These are phyloP conservation scores for Gadopsis bispinosus DNA, from an alignment of 2,797 vertebrate genomes.

Conservation along the genomic window DNA sequence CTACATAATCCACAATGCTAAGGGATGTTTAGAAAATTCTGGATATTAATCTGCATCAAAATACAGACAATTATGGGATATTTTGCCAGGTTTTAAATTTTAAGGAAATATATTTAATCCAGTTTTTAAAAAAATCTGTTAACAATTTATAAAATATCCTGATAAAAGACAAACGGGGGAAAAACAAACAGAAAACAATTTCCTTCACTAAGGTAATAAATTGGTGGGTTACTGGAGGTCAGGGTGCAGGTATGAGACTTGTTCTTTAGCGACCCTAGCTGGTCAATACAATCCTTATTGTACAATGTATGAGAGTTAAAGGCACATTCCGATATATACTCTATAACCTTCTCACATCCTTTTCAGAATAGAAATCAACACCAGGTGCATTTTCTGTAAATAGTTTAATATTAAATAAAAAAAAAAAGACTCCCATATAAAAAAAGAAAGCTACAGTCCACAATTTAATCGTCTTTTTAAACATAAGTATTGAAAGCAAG, in stretches of 20 bases:
- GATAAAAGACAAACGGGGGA: neutral
- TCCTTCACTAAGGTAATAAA: neutral
- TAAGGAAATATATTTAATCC: neutral
- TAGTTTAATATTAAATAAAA: conserved; percentile 88
- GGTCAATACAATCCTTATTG: neutral
- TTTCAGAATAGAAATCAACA: conserved; percentile 54
- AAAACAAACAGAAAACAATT: neutral
- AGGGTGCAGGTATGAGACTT: neutral
- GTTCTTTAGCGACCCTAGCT: neutral
- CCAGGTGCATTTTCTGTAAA: conserved; percentile 80
- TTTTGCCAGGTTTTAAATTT: neutral
- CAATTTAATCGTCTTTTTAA: conserved; percentile 84
- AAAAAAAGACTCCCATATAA: conserved; percentile 86
- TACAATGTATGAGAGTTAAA: neutral
- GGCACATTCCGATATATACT: neutral
- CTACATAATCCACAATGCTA: neutral
- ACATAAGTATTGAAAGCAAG: conserved; percentile 84
- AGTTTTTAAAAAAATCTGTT: neutral
- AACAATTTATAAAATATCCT: neutral
- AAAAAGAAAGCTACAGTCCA: conserved; percentile 88
- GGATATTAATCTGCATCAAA: neutral
- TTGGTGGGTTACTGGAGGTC: neutral
- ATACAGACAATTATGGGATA: neutral
- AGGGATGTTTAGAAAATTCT: neutral
- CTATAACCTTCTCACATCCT: neutral